Conservation (phyloP, 2,797 vertebrate species). For the Malurus leucopterus region DNA sequence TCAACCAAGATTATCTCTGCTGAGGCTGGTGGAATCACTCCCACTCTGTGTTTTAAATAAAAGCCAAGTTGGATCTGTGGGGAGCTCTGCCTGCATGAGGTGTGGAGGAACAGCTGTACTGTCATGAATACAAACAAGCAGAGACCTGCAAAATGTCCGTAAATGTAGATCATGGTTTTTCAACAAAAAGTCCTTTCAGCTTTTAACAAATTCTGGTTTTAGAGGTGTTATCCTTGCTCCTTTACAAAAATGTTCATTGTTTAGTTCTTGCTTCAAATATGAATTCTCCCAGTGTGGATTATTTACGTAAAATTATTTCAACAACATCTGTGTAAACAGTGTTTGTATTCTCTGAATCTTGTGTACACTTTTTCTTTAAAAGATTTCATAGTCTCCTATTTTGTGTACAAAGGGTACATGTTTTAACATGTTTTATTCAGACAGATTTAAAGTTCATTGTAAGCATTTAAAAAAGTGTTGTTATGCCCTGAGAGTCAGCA, state of each 20-base stretch:
- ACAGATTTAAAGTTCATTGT: constrained; percentile 10
- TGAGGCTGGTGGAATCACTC: neutral
- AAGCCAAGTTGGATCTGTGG: constrained; percentile 5
- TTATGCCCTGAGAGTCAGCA: neutral
- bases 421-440: constrained; percentile 21
- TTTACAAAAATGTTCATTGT: neutral
- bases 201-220: neutral
- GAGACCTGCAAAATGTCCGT: neutral
- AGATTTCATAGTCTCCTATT: neutral
- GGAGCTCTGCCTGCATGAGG: constrained; percentile 10
- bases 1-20: neutral
- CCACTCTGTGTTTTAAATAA: neutral
- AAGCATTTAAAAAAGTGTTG: neutral
- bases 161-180: neutral
- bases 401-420: neutral
- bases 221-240: neutral
- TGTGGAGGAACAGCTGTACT: constrained; percentile 5
- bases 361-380: constrained; percentile 27
- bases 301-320: constrained; percentile 13
- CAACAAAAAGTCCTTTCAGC: neutral
- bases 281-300: constrained; percentile 22
- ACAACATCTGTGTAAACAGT: neutral
- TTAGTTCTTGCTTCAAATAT: neutral
- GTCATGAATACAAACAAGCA: constrained; percentile 32
- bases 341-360: constrained; percentile 5